Evolutionary conservation across 2,888 invertebrate species (phyloP).

Genomic region (Thelaira solivaga): DNA sequence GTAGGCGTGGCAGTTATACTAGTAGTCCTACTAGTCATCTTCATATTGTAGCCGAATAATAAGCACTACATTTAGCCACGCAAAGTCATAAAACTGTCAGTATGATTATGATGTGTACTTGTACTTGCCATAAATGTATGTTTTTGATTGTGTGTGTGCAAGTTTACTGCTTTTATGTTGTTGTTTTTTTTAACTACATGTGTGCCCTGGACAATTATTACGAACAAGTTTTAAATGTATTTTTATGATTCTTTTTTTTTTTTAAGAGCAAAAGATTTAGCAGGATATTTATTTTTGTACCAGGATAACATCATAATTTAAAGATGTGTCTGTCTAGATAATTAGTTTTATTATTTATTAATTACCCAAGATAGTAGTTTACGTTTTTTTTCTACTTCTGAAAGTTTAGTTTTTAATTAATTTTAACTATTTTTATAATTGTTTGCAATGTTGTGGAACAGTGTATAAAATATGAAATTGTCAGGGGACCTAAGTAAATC

Average conservation of each 20-base stretch:
- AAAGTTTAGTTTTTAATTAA: slow-evolving; percentile 3
- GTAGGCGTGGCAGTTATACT: slow-evolving; percentile 61
- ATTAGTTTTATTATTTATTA: slow-evolving; percentile 49
- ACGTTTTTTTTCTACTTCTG: not conserved
- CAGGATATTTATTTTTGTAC: slow-evolving; percentile 48
- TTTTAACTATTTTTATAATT: slow-evolving; percentile 35
- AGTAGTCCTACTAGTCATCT: slow-evolving; percentile 38
- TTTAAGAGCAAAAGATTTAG: slow-evolving; percentile 17
- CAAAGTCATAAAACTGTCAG: slow-evolving; percentile 63
- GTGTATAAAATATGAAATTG: too few relatives aligned
- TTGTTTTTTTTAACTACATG: not conserved
- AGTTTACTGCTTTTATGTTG: not conserved
- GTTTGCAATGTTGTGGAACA: not conserved
- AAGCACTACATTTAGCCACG: slow-evolving; percentile 61
- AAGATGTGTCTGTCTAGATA: slow-evolving; percentile 35
- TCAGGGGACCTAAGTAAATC: too few relatives aligned
- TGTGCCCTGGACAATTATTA: slow-evolving; percentile 42
- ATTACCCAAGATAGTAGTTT: slow-evolving; percentile 31
- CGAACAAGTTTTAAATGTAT: slow-evolving; percentile 40
- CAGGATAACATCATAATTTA: slow-evolving; percentile 54
- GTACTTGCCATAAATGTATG: not conserved
- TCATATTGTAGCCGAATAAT: slow-evolving; percentile 31
- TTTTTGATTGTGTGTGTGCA: not conserved
- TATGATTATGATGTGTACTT: slow-evolving; percentile 61
- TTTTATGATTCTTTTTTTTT: not conserved